A percentile compares a stretch with the other conserved stretches of the same genome.
Conservation (phyloP, 2,888 invertebrate genomes). For the Drosophila greeni region DNA sequence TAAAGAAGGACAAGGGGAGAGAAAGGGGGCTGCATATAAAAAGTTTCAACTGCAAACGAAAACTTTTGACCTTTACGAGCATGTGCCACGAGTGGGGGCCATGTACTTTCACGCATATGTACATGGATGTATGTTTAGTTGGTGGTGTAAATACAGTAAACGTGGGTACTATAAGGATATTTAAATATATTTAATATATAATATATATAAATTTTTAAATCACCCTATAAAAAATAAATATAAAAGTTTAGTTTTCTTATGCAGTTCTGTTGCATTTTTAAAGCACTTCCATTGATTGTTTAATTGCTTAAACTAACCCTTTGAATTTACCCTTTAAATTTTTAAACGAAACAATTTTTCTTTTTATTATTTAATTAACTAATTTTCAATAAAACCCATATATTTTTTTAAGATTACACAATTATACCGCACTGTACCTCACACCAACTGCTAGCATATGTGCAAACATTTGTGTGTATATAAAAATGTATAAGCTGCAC, state of each 20-base stretch:
- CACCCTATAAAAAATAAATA: neutral
- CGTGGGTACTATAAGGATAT: neutral
- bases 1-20: slow-evolving; percentile 52
- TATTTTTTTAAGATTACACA: neutral
- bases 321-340: too few species aligned
- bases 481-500: slow-evolving; percentile 34
- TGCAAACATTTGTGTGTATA: slow-evolving; percentile 12
- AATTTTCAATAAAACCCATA: too few species aligned
- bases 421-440: slow-evolving; percentile 9
- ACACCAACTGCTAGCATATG: slow-evolving; percentile 13
- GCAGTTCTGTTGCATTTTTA: neutral
- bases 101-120: slow-evolving; percentile 44
- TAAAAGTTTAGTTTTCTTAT: neutral
- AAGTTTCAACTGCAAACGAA: slow-evolving; percentile 69
- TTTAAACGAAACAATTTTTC: too few species aligned
- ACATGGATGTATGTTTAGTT: neutral
- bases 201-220: too few species aligned
- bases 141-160: slow-evolving; percentile 21
- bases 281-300: too few species aligned
- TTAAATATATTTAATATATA: neutral
- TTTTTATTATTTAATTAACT: too few species aligned
- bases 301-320: neutral
- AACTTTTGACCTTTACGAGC: slow-evolving; percentile 72
- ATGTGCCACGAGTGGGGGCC: slow-evolving; percentile 10
- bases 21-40: slow-evolving; percentile 56